phyloP scores from a whole-genome alignment of 2,797 vertebrate genomes.

The Distichodus sexfasciatus region DNA sequence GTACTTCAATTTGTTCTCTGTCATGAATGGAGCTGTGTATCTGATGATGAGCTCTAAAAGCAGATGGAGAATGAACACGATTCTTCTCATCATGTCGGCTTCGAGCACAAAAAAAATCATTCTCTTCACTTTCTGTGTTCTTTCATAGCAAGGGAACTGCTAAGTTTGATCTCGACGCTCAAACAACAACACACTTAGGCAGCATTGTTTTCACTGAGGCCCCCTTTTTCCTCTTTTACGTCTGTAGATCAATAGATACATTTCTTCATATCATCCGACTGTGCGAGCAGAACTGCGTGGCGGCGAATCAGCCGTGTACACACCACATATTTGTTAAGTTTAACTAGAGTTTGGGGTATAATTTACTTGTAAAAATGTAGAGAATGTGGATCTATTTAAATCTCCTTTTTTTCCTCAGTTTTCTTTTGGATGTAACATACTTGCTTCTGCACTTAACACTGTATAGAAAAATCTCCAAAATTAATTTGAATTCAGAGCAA shows the following conservation, averaged over 20 bases:
- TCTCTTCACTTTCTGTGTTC: slow-evolving; percentile 12
- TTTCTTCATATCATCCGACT: slow-evolving; percentile 30
- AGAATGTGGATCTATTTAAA: slow-evolving; percentile 8
- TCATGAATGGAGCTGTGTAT: slow-evolving; percentile 9
- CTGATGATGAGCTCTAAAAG: slow-evolving; percentile 32
- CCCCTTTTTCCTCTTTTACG: neutral
- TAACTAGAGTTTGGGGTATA: slow-evolving; percentile 35
- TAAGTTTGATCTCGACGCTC: slow-evolving; percentile 50
- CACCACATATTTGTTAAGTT: slow-evolving; percentile 22
- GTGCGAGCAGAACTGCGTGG: slow-evolving; percentile 30
- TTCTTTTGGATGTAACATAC: neutral
- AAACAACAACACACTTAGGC: slow-evolving; percentile 45
- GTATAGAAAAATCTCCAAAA: too few relatives aligned
- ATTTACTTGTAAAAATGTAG: slow-evolving; percentile 21
- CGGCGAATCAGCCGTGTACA: slow-evolving; percentile 28
- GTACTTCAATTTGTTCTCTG: slow-evolving; percentile 16
- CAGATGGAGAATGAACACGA: slow-evolving; percentile 4
- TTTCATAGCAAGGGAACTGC: slow-evolving; percentile 43
- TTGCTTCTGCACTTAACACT: neutral
- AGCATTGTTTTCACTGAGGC: slow-evolving; percentile 14
- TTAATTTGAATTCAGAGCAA: too few relatives aligned
- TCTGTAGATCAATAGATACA: slow-evolving; percentile 34
- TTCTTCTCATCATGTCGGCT: slow-evolving; percentile 1
- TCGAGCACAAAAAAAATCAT: slow-evolving; percentile 53
- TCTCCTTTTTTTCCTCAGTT: neutral